These are phyloP conservation scores for Microcebus lehilahytsara DNA, from an alignment of 2,113 vertebrate genomes.

Conservation along the genomic window DNA sequence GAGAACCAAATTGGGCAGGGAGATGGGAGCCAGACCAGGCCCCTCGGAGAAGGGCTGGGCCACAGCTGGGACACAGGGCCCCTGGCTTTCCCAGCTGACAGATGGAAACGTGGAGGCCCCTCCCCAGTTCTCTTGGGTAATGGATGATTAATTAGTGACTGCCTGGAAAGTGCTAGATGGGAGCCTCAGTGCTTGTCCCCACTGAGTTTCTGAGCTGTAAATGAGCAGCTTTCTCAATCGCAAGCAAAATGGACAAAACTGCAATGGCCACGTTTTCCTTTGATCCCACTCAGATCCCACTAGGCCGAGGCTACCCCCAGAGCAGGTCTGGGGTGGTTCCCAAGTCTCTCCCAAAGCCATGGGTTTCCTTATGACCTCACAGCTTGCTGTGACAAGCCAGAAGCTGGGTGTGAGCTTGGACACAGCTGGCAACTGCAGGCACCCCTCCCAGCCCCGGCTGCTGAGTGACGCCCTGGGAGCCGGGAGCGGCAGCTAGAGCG, in stretches of 20 bases:
- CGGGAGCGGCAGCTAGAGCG: background rate
- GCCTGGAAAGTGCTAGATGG: slow-evolving; percentile 48
- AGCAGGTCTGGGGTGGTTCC: background rate
- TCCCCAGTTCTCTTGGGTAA: slow-evolving; percentile 61
- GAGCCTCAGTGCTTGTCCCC: background rate
- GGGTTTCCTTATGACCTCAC: background rate
- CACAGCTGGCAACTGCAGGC: background rate
- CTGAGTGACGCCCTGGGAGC: background rate
- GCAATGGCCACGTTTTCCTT: background rate
- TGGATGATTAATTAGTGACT: slow-evolving; percentile 69
- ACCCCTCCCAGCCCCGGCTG: background rate
- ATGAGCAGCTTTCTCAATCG: slow-evolving; percentile 50
- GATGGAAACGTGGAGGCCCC: slow-evolving; percentile 48
- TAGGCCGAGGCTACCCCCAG: background rate
- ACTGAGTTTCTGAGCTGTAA: slow-evolving; percentile 64
- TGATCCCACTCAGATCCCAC: background rate
- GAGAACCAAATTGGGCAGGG: slow-evolving; percentile 45
- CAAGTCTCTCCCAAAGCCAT: background rate
- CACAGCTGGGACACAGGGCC: slow-evolving; percentile 41
- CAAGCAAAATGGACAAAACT: background rate
- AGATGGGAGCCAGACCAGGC: background rate
- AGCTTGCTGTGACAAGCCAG: background rate
- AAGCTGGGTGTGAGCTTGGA: background rate
- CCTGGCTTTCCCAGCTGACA: slow-evolving; percentile 41
- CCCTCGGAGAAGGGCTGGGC: background rate